Evolutionary conservation across 2,113 vertebrate genomes (phyloP).

Genomic region (Sceloporus undulatus): DNA sequence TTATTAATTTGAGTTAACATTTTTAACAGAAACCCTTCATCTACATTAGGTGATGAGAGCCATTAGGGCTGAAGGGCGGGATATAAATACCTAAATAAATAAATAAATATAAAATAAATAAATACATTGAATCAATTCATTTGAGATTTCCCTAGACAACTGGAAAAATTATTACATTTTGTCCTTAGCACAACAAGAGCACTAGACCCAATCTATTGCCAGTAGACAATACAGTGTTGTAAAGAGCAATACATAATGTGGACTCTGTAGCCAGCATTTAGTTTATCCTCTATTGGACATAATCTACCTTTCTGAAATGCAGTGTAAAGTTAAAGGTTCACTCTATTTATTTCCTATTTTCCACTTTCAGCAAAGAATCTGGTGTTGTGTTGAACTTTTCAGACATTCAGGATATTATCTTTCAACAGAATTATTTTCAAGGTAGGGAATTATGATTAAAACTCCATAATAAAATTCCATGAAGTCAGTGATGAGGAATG

Average conservation of each 20-base stretch:
- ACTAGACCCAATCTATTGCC: background rate
- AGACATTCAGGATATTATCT: background rate
- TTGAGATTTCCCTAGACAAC: background rate
- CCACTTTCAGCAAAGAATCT: background rate
- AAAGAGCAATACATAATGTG: background rate
- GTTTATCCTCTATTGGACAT: background rate
- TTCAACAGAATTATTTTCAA: slow-evolving; percentile 16
- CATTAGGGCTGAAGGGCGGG: no score
- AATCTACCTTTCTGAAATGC: background rate
- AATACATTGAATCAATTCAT: background rate
- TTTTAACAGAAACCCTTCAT: background rate
- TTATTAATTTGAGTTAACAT: no score
- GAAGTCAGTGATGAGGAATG: background rate
- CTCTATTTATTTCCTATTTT: background rate
- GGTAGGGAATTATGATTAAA: background rate
- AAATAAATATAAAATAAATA: no score
- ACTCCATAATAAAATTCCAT: background rate
- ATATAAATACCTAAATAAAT: no score
- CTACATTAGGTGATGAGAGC: no score
- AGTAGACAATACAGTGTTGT: background rate
- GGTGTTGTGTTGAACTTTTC: background rate
- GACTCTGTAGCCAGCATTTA: background rate
- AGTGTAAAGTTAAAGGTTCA: background rate
- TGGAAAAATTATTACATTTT: background rate
- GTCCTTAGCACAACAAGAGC: background rate